Evolutionary conservation across 30 jellyfish, hydroid and myxozoan species (phyloP), one percentile per base, ranked within the genome.

Genomic region (Turritopsis rubra): DNA sequence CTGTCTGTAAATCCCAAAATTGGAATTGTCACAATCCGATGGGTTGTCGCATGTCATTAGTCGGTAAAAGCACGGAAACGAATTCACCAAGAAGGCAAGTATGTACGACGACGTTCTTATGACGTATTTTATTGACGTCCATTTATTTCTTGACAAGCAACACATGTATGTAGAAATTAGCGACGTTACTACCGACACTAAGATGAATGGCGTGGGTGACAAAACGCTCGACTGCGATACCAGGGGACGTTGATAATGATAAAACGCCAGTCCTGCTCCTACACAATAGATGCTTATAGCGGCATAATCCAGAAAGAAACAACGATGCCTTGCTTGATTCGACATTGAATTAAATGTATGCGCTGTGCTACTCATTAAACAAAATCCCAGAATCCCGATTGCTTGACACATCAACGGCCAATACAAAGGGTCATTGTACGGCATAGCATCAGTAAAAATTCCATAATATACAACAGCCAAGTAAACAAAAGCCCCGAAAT

Each of bases 281-380:
- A 93, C 96, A 5, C 96, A 83, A 75, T 93, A 93, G 53, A 93
- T 89, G 74, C 96, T 86, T 27, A 93, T 93, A 27, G 96, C 94
- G 52, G 99, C 99, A 85, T 93, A 93, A 76, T 93, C 99, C 91
- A 93, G 72, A 89, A 77, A 88, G 81, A 93, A 93, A 73, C 96
- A 93, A 28, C 86, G 28, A 53, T 93, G 96, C 82, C 96, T 88
- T 41, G 90, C 96, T 18, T 83, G 75, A 16, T 84, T 83, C 1
- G 99, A 93, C 91, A 93, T 82, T 54, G 96, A 85, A 79, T 93
- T 93, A 82, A 93, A 93, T 89, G 89, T 79, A 54, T 93, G 99
- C 4, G 99, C 99, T 18, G 85, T 88, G 1, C 96, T 52, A 54
- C 99, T 93, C 84, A 93, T 93, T 16, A 88, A 54, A 52, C 96